Base-by-base conservation (phyloP, 2,797 vertebrate species). In the Knipowitschia caucasica region DNA sequence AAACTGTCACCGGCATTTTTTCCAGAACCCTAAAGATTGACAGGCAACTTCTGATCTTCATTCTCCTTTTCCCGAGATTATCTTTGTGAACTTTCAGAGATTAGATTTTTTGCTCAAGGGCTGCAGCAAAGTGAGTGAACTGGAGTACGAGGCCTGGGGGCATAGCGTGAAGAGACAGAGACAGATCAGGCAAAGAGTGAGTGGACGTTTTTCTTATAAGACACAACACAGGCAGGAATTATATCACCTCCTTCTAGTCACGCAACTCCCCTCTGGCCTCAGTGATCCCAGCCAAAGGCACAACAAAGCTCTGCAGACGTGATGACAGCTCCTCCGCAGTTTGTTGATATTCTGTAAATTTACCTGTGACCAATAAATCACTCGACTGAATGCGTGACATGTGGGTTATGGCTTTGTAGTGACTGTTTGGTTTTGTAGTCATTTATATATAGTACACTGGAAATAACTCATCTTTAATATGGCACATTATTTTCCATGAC, bases 211-310 rank as follows among this genome's bases (percentile, higher is more conserved):
- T 43, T 29, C 58, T 47, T 36, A 54, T 60, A 53, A 49, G 69
- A 78, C 73, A 45, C 59, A 65, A 81, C 65, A 67, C 44, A 23
- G 74, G 77, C 20, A 39, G 68, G 54, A 82, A 64, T 81, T 81
- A 64, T 81, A 73, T 78, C 82, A 46, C 63, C 45, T 42, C 69
- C 64, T 83, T 67, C 69, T 71, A 89, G 85, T 91, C 90, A 89
- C 74, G 64, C 81, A 88, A 84, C 42, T 67, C 58, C 78, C 69
- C 64, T 77, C 64, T 59, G 51, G 73, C 51, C 71, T 82, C 63
- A 57, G 69, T 64, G 69, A 70, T 56, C 67, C 56, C 68, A 73
- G 59, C 77, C 77, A 69, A 66, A 75, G 77, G 75, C 80, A 71
- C 58, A 67, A 70, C 75, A 78, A 63, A 73, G 69, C 78, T 73